These are phyloP conservation scores for Odontothrips loti DNA, from an alignment of 2,888 invertebrate genomes.

Conservation along the genomic window DNA sequence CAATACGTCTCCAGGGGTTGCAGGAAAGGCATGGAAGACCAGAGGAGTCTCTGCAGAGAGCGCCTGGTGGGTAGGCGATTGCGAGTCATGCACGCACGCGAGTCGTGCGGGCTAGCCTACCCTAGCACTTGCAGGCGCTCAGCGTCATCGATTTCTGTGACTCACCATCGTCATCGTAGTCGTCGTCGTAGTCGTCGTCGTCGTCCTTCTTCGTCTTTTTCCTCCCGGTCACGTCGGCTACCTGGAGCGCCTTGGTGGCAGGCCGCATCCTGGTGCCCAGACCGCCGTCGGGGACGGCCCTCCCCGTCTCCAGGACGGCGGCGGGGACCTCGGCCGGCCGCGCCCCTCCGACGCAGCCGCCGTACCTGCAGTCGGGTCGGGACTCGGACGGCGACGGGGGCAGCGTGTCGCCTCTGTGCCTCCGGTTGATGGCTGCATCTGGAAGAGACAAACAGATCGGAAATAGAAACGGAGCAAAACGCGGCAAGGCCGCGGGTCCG, in stretches of 20 bases:
- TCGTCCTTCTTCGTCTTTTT: neutral
- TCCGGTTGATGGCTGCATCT: neutral
- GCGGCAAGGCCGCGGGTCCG: too few relatives aligned
- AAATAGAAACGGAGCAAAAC: too few relatives aligned
- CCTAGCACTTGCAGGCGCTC: too few relatives aligned
- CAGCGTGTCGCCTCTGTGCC: neutral
- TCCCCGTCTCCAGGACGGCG: neutral
- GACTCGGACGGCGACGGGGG: neutral
- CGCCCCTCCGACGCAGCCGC: neutral
- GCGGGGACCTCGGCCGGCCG: neutral
- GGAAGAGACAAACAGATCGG: too few relatives aligned
- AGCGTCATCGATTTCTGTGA: neutral
- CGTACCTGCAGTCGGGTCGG: neutral
- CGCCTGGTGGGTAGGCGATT: neutral
- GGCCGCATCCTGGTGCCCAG: slow-evolving; percentile 12
- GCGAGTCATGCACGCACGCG: neutral
- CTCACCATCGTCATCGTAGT: slow-evolving; percentile 2
- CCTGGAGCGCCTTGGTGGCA: neutral
- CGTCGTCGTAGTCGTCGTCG: slow-evolving; percentile 13
- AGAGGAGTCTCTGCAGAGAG: too few relatives aligned
- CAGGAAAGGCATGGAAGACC: too few relatives aligned
- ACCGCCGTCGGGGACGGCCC: neutral
- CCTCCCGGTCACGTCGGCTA: neutral
- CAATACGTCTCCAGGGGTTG: too few relatives aligned
- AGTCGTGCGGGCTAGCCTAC: too few relatives aligned